phyloP scores from a whole-genome alignment of 92 coral and sea anemone genomes.

The Virgularia gustaviana region DNA sequence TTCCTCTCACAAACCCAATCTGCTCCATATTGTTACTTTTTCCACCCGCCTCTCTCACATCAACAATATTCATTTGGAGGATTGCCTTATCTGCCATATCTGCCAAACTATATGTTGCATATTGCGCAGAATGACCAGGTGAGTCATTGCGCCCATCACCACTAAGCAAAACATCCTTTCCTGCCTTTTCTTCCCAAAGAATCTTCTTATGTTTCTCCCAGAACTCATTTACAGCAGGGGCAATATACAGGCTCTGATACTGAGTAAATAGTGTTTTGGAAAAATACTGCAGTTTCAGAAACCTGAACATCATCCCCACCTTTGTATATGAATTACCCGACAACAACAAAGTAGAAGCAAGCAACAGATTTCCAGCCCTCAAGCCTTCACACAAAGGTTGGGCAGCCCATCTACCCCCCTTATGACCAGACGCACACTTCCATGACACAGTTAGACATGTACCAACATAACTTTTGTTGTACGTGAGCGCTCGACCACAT shows the following conservation, averaged over 20 bases:
- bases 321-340: too few relatives aligned
- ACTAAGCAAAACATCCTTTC: too few relatives aligned
- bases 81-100: constrained; percentile 30
- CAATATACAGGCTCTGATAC: too few relatives aligned
- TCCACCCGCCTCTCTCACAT: too few relatives aligned
- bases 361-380: constrained; percentile 17
- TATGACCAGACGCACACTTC: neutral
- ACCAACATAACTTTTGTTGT: neutral
- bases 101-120: constrained; percentile 24
- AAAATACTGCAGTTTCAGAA: constrained; percentile 24
- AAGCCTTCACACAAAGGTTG: constrained; percentile 4
- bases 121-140: constrained; percentile 31
- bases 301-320: constrained; percentile 25
- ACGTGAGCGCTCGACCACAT: neutral
- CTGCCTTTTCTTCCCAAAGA: too few relatives aligned
- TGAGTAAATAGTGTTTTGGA: constrained; percentile 5
- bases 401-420: constrained; percentile 14
- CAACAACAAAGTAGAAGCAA: constrained; percentile 19
- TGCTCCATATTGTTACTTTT: constrained; percentile 25
- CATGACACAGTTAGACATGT: constrained; percentile 11
- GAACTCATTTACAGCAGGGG: too few relatives aligned
- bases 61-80: neutral
- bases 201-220: too few relatives aligned
- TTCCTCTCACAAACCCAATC: constrained; percentile 33
- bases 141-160: too few relatives aligned